Evolutionary conservation across 1,140 invertebrate species (phyloP).

Genomic region (Zaprionus nigranus): DNA sequence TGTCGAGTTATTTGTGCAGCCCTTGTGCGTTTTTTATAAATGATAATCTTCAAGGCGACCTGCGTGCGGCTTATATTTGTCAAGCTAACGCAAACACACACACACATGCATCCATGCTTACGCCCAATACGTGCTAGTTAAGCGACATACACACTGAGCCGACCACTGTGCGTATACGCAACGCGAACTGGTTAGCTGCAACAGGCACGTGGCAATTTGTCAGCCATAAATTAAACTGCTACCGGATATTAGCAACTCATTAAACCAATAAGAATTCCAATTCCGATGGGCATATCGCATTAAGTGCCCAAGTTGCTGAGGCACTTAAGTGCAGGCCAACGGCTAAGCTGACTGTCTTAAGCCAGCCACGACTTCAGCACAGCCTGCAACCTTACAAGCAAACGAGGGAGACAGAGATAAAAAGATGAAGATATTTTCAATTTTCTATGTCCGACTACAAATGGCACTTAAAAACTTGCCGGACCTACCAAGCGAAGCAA

Average conservation of each 20-base stretch:
- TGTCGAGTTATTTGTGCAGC: conserved; percentile 34
- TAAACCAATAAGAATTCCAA: neutral
- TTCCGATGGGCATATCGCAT: neutral
- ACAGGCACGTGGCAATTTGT: conserved; percentile 26
- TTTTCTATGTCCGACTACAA: conserved; percentile 36
- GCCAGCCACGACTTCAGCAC: conserved; percentile 3
- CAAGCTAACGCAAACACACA: conserved; percentile 11
- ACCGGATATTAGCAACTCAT: conserved; percentile 6
- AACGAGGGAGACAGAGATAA: conserved; percentile 11
- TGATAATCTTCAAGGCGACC: conserved; percentile 58
- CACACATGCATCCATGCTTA: neutral
- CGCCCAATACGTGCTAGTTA: conserved; percentile 12
- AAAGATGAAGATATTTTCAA: conserved; percentile 14
- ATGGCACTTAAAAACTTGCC: conserved; percentile 46
- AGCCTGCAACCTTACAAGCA: neutral
- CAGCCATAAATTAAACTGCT: conserved; percentile 12
- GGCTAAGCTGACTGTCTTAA: neutral
- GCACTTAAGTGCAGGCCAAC: neutral
- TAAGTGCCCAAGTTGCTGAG: neutral
- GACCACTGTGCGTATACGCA: conserved; percentile 63
- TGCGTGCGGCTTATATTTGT: conserved; percentile 61
- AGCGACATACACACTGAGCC: neutral
- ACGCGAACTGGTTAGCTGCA: conserved; percentile 20
- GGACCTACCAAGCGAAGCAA: conserved; percentile 4
- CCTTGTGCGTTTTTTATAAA: conserved; percentile 72